Base-by-base conservation (phyloP, 2,888 invertebrate species). In the Mesochorus sp. region DNA sequence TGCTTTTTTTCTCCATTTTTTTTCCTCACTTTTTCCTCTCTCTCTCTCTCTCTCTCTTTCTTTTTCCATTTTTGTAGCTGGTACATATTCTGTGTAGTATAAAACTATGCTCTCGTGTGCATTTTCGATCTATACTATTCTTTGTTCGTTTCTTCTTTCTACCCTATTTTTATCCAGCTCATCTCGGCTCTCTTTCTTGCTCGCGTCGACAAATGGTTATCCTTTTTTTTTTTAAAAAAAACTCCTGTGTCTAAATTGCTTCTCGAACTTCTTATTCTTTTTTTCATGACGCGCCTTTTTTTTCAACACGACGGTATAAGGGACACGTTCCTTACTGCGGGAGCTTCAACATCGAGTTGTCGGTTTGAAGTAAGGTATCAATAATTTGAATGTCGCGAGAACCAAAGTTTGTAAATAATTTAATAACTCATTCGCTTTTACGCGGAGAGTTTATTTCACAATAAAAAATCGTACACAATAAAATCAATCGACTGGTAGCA, bases 181-280 rank as follows among this genome's bases (percentile, higher is more conserved):
- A 62, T 62, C 62, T 62, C 28, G 28, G 17, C 44, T 34, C 42
- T 49, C 62, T 37, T 49, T 37, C 37, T 31, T n/a, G 14, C 34
- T 34, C 19, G 6, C 51, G 28, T 70, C 64, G 66, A 66, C 76
- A 66, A 76, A 76, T 70, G 49, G 70, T 70, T 61, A 61, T 76
- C 44, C 66, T 44, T 64, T 62, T 64, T 51, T 62, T 66, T 64
- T 57, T 34, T 31, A 10, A 24, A n/a, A n/a, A n/a, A n/a, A n/a
- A 28, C 17, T 57, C 64, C 37, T 49, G 17, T 42, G 59, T 66
- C 51, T 51, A 51, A 76, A 76, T 76, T 71, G 76, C 64, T 76
- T 76, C 44, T 64, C 17, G 24, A 37, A 49, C 31, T 64, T 64
- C n/a, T 37, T 64, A 37, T 37, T 37, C 12, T 59, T 39, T 59